Conservation (phyloP, 2,797 vertebrate species). For the Mergus octosetaceus region DNA sequence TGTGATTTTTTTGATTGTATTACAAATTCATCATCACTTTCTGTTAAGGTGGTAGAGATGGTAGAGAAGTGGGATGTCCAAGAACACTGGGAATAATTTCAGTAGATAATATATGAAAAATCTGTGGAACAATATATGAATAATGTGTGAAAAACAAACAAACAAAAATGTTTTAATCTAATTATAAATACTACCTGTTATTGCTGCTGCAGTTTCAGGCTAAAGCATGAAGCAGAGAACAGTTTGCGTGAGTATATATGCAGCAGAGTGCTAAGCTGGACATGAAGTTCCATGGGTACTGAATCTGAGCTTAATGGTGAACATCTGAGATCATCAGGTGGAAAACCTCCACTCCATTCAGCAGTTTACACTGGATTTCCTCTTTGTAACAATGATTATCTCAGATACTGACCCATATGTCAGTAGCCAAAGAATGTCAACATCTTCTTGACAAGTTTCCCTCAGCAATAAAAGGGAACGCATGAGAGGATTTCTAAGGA, state of each 20-base stretch:
- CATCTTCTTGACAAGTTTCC: neutral
- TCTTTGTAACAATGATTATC: too few relatives aligned
- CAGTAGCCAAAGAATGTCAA: neutral
- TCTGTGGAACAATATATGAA: too few relatives aligned
- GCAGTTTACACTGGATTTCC: too few relatives aligned
- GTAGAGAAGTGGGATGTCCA: neutral
- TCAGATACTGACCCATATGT: neutral
- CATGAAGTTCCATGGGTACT: neutral
- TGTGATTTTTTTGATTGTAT: neutral
- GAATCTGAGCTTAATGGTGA: neutral
- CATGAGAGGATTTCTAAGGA: neutral
- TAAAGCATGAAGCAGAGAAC: neutral
- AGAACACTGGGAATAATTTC: neutral
- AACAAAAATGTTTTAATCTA: neutral
- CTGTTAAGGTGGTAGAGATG: neutral
- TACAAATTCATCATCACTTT: neutral
- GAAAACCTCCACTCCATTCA: too few relatives aligned
- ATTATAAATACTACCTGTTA: neutral
- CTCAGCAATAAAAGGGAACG: neutral
- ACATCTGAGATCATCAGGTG: neutral
- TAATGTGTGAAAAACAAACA: too few relatives aligned
- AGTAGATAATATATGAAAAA: neutral
- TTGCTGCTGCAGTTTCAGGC: neutral
- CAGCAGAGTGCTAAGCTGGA: neutral
- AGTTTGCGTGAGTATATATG: neutral